phyloP scores from a whole-genome alignment of 2,113 vertebrate genomes.

The Phylloscopus trochiloides region DNA sequence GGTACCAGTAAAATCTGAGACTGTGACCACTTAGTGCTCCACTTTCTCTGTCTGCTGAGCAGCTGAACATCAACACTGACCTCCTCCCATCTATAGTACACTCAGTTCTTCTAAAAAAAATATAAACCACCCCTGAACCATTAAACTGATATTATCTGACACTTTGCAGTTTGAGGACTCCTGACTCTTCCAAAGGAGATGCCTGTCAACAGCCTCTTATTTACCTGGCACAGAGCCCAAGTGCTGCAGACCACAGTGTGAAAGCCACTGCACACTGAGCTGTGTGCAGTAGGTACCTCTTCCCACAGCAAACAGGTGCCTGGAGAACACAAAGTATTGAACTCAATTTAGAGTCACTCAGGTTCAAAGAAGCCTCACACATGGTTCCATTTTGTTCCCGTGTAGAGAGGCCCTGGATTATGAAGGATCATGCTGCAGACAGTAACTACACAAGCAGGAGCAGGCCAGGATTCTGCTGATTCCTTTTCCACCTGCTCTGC shows the following conservation, averaged over 20 bases:
- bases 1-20: not conserved
- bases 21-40: not conserved
- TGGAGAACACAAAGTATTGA: not conserved
- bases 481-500: not conserved
- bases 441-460: not conserved
- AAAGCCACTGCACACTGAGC: not conserved
- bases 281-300: not conserved
- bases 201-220: constrained; percentile 11
- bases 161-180: not conserved
- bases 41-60: not conserved
- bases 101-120: not conserved
- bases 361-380: not conserved
- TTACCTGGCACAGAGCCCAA: not conserved
- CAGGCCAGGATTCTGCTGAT: not conserved
- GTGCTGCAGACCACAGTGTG: not conserved
- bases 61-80: not conserved
- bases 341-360: not conserved
- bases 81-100: not conserved
- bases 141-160: not conserved
- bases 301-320: not conserved
- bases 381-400: not conserved
- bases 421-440: not conserved
- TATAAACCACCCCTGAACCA: not conserved
- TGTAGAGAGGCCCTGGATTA: not conserved
- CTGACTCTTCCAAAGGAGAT: not conserved